These are phyloP conservation scores for Drosophila melanocephala DNA, from an alignment of 2,888 invertebrate genomes.

Conservation along the genomic window DNA sequence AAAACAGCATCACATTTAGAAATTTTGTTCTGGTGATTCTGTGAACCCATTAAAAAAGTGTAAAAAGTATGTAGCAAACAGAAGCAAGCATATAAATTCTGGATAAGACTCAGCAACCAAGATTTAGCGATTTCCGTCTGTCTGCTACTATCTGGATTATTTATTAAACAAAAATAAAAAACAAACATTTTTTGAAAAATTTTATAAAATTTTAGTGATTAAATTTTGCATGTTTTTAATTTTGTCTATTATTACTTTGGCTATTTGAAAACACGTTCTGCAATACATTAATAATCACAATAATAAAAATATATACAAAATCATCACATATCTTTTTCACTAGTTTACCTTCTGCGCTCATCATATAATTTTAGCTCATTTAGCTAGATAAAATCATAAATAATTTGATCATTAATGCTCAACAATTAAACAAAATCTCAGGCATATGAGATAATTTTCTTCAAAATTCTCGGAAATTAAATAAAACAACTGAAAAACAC, in stretches of 20 bases:
- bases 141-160: neutral
- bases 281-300: slow-evolving; percentile 11
- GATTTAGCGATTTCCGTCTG: neutral
- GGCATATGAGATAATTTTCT: neutral
- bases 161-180: neutral
- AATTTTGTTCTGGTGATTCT: neutral
- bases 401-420: neutral
- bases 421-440: neutral
- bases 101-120: neutral
- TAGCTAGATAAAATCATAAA: neutral
- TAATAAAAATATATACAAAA: slow-evolving; percentile 40
- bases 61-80: neutral
- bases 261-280: slow-evolving; percentile 76
- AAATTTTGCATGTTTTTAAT: slow-evolving; percentile 46
- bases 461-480: neutral
- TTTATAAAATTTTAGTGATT: slow-evolving; percentile 34
- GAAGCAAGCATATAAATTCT: neutral
- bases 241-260: slow-evolving; percentile 44
- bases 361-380: neutral
- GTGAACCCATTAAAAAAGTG: neutral
- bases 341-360: neutral
- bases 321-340: neutral
- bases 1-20: neutral
- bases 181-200: slow-evolving; percentile 34
- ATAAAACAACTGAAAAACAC: neutral